These are phyloP conservation scores for Caenorhabditis sp. DNA, from an alignment of 2,888 invertebrate species.

Conservation along the genomic window DNA sequence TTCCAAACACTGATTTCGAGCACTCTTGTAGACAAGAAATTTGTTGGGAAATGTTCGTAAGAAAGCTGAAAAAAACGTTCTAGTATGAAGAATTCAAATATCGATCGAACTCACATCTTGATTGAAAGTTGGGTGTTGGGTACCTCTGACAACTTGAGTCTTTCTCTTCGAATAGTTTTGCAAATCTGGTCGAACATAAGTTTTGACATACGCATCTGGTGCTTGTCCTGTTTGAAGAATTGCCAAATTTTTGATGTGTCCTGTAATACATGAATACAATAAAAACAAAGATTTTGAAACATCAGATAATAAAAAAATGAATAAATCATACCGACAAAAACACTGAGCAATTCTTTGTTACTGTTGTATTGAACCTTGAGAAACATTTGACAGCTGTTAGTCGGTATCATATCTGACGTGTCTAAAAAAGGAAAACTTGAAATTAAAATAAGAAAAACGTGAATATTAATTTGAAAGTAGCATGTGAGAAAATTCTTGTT, in stretches of 20 bases:
- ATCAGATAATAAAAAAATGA: background rate
- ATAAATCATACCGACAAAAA: constrained; percentile 41
- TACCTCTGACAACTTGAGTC: constrained; percentile 89
- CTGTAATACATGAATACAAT: constrained; percentile 24
- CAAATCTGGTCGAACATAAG: constrained; percentile 88
- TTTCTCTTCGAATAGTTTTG: constrained; percentile 92
- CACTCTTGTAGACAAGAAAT: constrained; percentile 23
- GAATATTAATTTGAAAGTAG: background rate
- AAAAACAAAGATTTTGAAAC: too few relatives aligned
- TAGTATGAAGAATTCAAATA: background rate
- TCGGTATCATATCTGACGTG: constrained; percentile 6
- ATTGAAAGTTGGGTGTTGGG: constrained; percentile 96
- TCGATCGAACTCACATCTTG: constrained; percentile 80
- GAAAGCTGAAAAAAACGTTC: constrained; percentile 44
- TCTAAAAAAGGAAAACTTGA: constrained; percentile 10
- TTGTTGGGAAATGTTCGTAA: constrained; percentile 40
- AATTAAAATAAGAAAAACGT: background rate
- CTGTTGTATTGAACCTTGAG: constrained; percentile 36
- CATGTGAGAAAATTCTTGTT: constrained; percentile 3
- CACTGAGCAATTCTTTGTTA: constrained; percentile 20
- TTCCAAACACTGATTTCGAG: constrained; percentile 72
- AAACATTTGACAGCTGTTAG: constrained; percentile 37
- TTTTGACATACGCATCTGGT: constrained; percentile 62
- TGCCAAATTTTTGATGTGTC: constrained; percentile 46
- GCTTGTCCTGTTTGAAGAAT: constrained; percentile 36